Base-by-base conservation (phyloP, 1,140 invertebrate species). In the Ectropis grisescens region DNA sequence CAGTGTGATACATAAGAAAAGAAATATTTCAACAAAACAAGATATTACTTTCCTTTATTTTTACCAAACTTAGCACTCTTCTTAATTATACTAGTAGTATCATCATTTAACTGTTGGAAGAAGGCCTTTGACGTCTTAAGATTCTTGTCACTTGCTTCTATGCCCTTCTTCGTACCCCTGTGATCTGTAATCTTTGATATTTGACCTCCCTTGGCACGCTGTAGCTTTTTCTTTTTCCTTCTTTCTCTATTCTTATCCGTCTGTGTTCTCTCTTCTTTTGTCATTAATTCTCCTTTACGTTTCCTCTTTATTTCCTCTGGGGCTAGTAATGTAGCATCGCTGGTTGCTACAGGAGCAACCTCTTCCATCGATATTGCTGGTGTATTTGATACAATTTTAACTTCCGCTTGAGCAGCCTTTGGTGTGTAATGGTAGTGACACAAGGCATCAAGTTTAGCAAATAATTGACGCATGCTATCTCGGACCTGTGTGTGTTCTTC, bases 361-460 rank as follows among this genome's bases (percentile, higher is more conserved):
- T 99, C 97, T 83, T 99, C 98, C 87, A 98, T 94, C 14, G 82
- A 87, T 31, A 99, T 91, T 2, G 96, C 92, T 10, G 96, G 94
- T 42, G 96, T 80, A 76, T 99, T 98, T 31, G 86, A 94, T 1
- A 98, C 83, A 47, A 99, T 92, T 78, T 93, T 95, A 0, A 98
- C 75, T 57, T 99, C 97, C 1, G 95, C 91, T 37, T 88, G 85
- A 8, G 89, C 87, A 83, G 85, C 83, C 84, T 92, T 95, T 0
- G 97, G 97, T 29, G 95, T 97, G 56, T 93, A 98, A 78, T 98
- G 92, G 76, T 93, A 98, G 78, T 98, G 96, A 0, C 90, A 92
- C 2, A 99, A 83, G 0, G 96, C 92, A 85, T 99, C 95, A 8
- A 99, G 83, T 82, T 98, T 93, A 3, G 84, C 65, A 67, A 98